Conservation (phyloP, 2,113 vertebrate genomes). For the Catharus fuscescens region DNA sequence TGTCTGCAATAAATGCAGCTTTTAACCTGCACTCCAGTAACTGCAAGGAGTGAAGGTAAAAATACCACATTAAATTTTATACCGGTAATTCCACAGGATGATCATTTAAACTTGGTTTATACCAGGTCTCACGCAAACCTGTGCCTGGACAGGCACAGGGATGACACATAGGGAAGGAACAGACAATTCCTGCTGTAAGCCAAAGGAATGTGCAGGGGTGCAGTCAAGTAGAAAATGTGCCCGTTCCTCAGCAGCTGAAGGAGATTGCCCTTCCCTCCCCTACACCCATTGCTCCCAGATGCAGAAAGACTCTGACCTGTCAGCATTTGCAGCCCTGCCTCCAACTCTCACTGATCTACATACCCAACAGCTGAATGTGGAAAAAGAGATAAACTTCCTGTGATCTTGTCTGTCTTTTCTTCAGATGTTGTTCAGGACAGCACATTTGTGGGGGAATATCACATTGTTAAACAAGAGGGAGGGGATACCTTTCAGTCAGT, state of each 20-base stretch:
- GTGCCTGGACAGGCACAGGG: background rate
- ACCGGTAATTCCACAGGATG: background rate
- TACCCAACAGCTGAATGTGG: background rate
- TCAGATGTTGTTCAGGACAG: background rate
- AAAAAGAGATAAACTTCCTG: background rate
- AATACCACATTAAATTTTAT: conserved; percentile 63
- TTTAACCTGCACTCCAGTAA: conserved; percentile 40
- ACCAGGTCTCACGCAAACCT: background rate
- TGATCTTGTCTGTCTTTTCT: background rate
- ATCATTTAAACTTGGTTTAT: conserved; percentile 12
- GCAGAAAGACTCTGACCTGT: background rate
- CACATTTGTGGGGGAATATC: background rate
- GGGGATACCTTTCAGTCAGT: background rate
- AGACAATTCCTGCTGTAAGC: background rate
- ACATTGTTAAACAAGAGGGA: background rate
- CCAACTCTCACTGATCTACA: background rate
- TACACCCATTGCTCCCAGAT: background rate
- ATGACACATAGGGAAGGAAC: background rate
- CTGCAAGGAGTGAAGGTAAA: conserved; percentile 47
- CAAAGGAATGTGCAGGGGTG: background rate
- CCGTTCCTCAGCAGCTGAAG: background rate
- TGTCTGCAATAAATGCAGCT: conserved; percentile 49
- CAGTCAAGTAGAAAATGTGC: background rate
- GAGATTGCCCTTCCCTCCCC: background rate
- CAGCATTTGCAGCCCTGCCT: background rate